Base-by-base conservation (phyloP, 2,888 invertebrate species). In the Yponomeuta cagnagella region DNA sequence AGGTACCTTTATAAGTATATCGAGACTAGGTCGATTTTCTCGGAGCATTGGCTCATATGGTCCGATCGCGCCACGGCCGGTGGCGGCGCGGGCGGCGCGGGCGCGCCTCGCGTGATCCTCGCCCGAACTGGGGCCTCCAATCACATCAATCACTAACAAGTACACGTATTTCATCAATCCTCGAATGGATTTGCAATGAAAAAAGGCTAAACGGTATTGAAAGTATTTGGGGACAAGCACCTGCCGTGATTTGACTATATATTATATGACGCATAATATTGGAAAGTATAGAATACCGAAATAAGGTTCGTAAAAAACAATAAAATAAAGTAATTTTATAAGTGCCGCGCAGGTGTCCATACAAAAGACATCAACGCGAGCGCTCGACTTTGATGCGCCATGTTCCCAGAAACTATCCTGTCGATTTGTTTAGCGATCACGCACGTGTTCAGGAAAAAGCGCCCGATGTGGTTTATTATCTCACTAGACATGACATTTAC, bases 331-430 rank as follows among this genome's bases (percentile, higher is more conserved):
- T 43, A 43, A 43, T 43, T 43, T 43, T 8, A 1, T 58, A 15
- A 15, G 52, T 15, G 52, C 5, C 52, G 52, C 52, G 52, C 52
- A 58, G 52, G 52, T 58, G 52, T 15, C 52, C 15, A 58, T 71
- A 69, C 63, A 71, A 70, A 69, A 69, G 71, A 72, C 69, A 70
- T 71, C 37, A 72, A 71, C 71, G 72, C 43, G 63, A n/a, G 48
- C 31, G 65, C 31, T 67, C 52, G 67, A 58, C 52, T 58, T 58
- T 58, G 15, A 58, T 15, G 15, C 12, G 52, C 52, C 15, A 58
- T 15, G 15, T 58, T 58, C 52, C 52, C 52, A 15, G 52, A 58
- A 58, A 58, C 15, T 15, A 15, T 58, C 52, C 15, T 15, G 12
- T 15, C 52, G 52, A 15, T 58, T 15, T 58, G 15, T 12, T 58